A percentile compares a stretch with the other conserved stretches of the same genome.
Conservation (phyloP, 2,113 vertebrate genomes). For the Lophotis ruficrista region DNA sequence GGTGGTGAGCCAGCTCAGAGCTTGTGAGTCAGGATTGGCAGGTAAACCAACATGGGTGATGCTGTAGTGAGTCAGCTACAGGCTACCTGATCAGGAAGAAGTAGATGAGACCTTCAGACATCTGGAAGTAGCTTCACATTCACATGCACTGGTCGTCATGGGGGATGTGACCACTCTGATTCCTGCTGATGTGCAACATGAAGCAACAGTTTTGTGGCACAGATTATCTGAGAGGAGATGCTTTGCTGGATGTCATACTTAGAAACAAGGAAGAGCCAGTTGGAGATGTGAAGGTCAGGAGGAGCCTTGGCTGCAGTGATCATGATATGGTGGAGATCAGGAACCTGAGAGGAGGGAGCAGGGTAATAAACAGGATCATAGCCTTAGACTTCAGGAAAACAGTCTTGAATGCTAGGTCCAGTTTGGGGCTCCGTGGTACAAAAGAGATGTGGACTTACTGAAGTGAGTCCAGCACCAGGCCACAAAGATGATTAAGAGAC, state of each 20-base stretch:
- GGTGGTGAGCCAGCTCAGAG: not conserved
- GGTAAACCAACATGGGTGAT: not conserved
- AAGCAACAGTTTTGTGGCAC: not conserved
- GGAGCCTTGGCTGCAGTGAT: not conserved
- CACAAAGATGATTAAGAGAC: not conserved
- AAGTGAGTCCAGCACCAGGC: not conserved
- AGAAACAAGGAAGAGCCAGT: not conserved
- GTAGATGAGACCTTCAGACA: not conserved
- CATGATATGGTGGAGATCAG: not conserved
- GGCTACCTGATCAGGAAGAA: not conserved
- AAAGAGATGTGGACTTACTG: not conserved
- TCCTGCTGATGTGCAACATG: not conserved
- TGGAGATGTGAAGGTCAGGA: not conserved
- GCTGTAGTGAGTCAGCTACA: not conserved
- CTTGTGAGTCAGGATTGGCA: not conserved
- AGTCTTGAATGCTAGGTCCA: not conserved
- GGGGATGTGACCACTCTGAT: not conserved
- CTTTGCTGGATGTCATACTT: not conserved
- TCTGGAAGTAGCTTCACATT: not conserved
- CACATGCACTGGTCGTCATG: not conserved
- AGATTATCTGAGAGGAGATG: fast-evolving
- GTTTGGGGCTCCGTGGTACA: not conserved
- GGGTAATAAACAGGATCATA: not conserved
- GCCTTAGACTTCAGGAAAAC: not conserved
- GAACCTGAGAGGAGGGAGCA: not conserved